phyloP scores from a whole-genome alignment of 2,888 invertebrate species.

The Cenopis cana region DNA sequence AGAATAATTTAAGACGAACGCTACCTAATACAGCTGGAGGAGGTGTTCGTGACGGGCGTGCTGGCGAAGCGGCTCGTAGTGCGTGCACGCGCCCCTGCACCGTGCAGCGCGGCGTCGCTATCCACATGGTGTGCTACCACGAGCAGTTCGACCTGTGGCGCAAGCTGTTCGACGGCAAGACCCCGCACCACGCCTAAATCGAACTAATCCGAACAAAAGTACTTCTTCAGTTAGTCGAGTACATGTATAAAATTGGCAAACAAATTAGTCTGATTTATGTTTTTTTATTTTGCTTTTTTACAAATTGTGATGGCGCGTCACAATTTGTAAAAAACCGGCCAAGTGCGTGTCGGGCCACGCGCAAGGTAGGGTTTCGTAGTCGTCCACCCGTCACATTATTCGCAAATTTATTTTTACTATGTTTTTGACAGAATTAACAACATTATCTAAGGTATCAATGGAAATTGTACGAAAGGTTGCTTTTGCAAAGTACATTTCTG shows the following conservation, averaged over 20 bases:
- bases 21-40: constrained; percentile 94
- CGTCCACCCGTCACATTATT: too few relatives aligned
- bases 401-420: too few relatives aligned
- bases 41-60: constrained; percentile 96
- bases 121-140: constrained; percentile 95
- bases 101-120: constrained; percentile 91
- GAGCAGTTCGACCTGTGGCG: constrained; percentile 97
- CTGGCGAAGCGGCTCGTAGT: constrained; percentile 90
- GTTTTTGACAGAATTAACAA: too few relatives aligned
- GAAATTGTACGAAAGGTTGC: too few relatives aligned
- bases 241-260: constrained; percentile 13
- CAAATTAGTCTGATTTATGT: constrained; percentile 30
- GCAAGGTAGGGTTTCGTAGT: too few relatives aligned
- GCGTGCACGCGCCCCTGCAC: constrained; percentile 91
- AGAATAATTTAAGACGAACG: too few relatives aligned
- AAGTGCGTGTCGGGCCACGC: too few relatives aligned
- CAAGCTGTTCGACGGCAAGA: constrained; percentile 92
- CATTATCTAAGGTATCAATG: too few relatives aligned
- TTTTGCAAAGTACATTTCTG: too few relatives aligned
- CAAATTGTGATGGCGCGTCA: constrained; percentile 20
- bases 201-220: constrained; percentile 3
- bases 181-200: constrained; percentile 52
- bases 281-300: constrained; percentile 37
- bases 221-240: constrained; percentile 9
- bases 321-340: too few relatives aligned